Evolutionary conservation across 2,797 vertebrate species (phyloP), one percentile per base, ranked within the genome.

Genomic region (Euphonia xanthogaster): DNA sequence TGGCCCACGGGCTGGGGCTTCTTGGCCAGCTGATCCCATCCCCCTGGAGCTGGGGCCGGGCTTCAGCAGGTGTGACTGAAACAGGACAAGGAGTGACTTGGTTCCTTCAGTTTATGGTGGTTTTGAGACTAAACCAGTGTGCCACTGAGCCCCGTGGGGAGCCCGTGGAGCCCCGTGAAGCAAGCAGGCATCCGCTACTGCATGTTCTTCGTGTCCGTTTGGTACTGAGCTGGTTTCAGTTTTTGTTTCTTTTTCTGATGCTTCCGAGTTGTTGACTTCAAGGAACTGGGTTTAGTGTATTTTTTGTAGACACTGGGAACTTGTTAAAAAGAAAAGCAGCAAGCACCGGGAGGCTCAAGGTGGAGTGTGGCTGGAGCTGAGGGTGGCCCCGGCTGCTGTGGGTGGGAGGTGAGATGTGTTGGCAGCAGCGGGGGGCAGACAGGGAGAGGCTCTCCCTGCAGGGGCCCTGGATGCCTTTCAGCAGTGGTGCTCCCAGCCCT

Each of bases 141-240:
- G 94, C 83, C 66, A 40, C 81, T 78, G 83, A 66, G 80, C 30
- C 94, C 88, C 2, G 0, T 37, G 74, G 84, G 88, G 73, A 81
- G 57, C 35, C 57, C 24, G 6, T 58, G 24, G 57, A 58, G 91
- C 81, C 81, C 31, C 2, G 2, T 71, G 87, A 91, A 91, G 82
- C 72, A 66, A 94, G 75, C 94, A 93, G 94, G 89, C 55, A 5
- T 72, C 86, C 4, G n/a, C 95, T 80, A 76, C 86, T 95, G 94
- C 92, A 95, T 94, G 90, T 93, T 95, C 82, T 93, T 93, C 51
- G 79, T 97, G 94, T 91, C 91, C 3, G 42, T 94, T 92, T 93
- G 92, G 93, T 94, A 95, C 93, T 97, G 95, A 95, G 91, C 93
- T 94, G 94, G 93, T 94, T 94, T 95, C 88, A 94, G 94, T 60